Conservation (phyloP, 2,888 invertebrate genomes). For the Calameuta idolon region DNA sequence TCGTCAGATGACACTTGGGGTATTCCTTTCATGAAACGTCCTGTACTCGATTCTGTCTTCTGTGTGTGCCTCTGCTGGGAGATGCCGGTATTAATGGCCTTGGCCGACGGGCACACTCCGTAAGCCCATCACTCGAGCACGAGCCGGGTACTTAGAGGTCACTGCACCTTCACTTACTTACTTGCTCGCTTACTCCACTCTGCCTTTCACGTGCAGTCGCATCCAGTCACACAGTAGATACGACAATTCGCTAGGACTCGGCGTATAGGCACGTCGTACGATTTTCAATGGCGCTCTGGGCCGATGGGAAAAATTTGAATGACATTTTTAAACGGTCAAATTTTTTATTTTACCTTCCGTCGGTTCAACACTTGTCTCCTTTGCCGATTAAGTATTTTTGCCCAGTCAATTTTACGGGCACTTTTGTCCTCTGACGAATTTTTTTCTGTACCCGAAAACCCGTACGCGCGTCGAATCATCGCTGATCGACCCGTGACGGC, state of each 20-base stretch:
- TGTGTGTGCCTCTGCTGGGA: neutral
- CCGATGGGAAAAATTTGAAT: no score
- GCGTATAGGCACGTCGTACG: neutral
- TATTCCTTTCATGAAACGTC: neutral
- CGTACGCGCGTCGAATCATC: conserved; percentile 15
- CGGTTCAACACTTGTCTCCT: no score
- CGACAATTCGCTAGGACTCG: neutral
- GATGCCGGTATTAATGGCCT: conserved; percentile 38
- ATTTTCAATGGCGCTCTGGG: conserved; percentile 19
- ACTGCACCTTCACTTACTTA: conserved; percentile 54
- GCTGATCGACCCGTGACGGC: no score
- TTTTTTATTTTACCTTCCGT: no score
- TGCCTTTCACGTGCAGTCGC: neutral
- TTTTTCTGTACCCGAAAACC: no score
- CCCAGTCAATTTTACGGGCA: no score
- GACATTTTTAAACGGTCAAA: no score
- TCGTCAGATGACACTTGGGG: neutral
- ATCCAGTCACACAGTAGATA: neutral
- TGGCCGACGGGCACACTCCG: conserved; percentile 42
- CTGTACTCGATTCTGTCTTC: neutral
- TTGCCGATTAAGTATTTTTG: no score
- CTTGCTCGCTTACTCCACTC: conserved; percentile 9
- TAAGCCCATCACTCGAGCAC: conserved; percentile 46
- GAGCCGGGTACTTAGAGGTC: conserved; percentile 48
- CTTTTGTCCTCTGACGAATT: no score